A percentile compares a stretch with the other conserved stretches of the same genome.
Evolutionary conservation across 2,797 vertebrate genomes (phyloP).

Genomic region (Scarus forsteni): DNA sequence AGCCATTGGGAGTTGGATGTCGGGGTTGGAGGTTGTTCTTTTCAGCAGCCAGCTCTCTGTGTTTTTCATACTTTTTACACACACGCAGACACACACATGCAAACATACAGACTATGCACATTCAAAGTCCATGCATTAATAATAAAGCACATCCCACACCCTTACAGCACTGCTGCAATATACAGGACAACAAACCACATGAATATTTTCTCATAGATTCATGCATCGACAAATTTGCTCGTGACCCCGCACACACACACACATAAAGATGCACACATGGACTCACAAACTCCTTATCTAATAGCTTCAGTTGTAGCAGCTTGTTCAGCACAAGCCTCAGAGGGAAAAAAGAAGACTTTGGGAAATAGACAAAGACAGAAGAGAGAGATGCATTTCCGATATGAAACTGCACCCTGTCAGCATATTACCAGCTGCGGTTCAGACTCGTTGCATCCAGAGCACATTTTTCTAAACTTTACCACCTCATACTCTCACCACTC

Average conservation of each 20-base stretch:
- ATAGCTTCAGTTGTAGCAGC: constrained; percentile 43
- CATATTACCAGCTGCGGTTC: constrained; percentile 48
- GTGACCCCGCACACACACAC: not conserved
- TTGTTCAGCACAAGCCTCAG: constrained; percentile 55
- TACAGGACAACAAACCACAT: constrained; percentile 7
- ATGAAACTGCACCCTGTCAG: constrained; percentile 59
- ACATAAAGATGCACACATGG: not conserved
- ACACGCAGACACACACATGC: constrained; percentile 3
- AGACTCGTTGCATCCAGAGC: constrained; percentile 37
- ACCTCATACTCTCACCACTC: constrained; percentile 28
- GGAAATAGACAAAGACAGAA: constrained; percentile 62
- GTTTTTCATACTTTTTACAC: not conserved
- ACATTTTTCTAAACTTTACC: constrained; percentile 33
- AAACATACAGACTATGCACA: constrained; percentile 7
- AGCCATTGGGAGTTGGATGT: constrained; percentile 48
- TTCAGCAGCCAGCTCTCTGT: constrained; percentile 18
- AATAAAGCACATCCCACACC: not conserved
- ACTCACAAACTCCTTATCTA: constrained; percentile 46
- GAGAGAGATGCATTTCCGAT: constrained; percentile 57
- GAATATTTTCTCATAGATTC: constrained; percentile 11
- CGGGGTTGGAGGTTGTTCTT: constrained; percentile 35
- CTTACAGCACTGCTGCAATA: not conserved
- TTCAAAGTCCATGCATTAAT: not conserved
- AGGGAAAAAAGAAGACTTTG: constrained; percentile 44
- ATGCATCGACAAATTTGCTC: constrained; percentile 10